phyloP scores from a whole-genome alignment of 2,888 invertebrate species.

The Pristionchus maxplancki region DNA sequence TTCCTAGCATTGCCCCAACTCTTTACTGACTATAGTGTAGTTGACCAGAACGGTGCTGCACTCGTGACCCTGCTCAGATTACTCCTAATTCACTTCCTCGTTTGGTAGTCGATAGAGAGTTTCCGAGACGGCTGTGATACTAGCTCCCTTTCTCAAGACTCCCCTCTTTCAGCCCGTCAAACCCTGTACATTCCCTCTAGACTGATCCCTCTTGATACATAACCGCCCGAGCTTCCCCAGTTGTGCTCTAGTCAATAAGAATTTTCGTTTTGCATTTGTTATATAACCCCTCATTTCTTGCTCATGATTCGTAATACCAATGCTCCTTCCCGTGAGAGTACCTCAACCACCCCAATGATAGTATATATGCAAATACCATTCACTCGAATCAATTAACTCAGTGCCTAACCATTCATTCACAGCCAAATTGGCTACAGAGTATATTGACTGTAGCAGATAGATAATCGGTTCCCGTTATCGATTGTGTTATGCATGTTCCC shows the following conservation, averaged over 20 bases:
- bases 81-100: neutral
- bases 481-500: neutral
- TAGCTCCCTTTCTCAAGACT: neutral
- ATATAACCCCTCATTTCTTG: neutral
- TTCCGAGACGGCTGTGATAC: neutral
- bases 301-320: conserved; percentile 10
- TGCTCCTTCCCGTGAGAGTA: neutral
- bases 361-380: neutral
- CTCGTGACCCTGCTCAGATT: neutral
- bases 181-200: conserved; percentile 16
- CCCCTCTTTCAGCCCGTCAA: neutral
- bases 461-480: neutral
- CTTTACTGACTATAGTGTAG: neutral
- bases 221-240: neutral
- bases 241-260: conserved; percentile 33
- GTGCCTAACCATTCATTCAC: conserved; percentile 13
- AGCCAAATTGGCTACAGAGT: conserved; percentile 40
- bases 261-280: neutral
- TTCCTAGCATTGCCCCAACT: neutral
- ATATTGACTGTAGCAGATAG: conserved; percentile 5
- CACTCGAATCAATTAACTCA: conserved; percentile 19
- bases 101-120: neutral
- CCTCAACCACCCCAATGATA: conserved; percentile 16
- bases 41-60: conserved; percentile 1
- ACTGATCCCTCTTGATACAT: neutral